Base-by-base conservation (phyloP, 2,888 invertebrate species). In the Doris montereyensis region DNA sequence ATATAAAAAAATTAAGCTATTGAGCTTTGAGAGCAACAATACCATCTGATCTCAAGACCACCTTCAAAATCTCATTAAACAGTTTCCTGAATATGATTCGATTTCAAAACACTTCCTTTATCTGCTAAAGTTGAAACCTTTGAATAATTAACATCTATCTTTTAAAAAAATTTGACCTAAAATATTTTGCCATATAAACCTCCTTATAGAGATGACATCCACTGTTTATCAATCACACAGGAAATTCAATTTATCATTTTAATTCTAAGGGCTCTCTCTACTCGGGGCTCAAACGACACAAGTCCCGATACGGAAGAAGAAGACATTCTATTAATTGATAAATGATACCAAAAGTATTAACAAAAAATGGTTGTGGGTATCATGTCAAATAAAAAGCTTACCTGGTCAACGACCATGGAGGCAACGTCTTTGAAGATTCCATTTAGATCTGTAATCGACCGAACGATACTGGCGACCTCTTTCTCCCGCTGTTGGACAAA, bases 381-480 rank as follows among this genome's bases (percentile, higher is more conserved):
- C 52, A 26, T 52, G 5, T 0, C n/a, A 28, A 58, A 13, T 28
- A 34, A 10, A 62, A n/a, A 4, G 2, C 41, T 85, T 85, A 93
- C 93, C 92, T 94, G 94, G 86, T 94, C 94, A 10, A 93, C 92
- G 35, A 94, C 93, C 92, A 94, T 93, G 32, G 92, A 91, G 2
- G 93, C 92, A 35, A 94, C 88, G 85, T 94, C 94, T 93, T 97
- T 97, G 90, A 98, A 98, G 83, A 99, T 95, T 84, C 97, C 95
- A 90, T 98, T 98, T 82, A 99, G 93, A 91, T 99, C 98, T 13
- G 88, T 89, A 78, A 91, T 98, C 0, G 97, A 97, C 85, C 95
- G 94, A 0, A 98, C 97, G 80, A 99, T 96, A 88, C 96, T 95
- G 75, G 95, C 95, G 0, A 98, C 97, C 92, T 98, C 97, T 85